Evolutionary conservation across 2,797 vertebrate genomes (phyloP).

Genomic region (Periparus ater): DNA sequence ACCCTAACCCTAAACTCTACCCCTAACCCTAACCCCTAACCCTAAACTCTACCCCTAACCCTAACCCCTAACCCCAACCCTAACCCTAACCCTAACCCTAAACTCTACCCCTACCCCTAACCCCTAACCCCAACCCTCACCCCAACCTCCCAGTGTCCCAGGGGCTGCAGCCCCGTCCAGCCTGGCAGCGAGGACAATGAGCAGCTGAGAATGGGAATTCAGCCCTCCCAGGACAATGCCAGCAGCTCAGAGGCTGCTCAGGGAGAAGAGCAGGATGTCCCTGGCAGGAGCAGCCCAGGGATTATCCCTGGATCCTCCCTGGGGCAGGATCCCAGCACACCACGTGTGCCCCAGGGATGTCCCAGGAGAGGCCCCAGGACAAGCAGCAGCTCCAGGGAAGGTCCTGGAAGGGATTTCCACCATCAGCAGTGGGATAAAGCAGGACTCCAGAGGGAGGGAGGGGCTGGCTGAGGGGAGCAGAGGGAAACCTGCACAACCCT

Average conservation of each 20-base stretch:
- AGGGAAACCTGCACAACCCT: background rate
- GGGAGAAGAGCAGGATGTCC: too few species aligned
- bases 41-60: too few species aligned
- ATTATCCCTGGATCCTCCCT: background rate
- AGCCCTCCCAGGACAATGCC: accelerated
- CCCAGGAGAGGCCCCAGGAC: background rate
- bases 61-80: too few species aligned
- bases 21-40: too few species aligned
- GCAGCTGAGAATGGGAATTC: background rate
- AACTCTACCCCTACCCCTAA: too few species aligned
- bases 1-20: too few species aligned
- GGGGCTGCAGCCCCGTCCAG: background rate
- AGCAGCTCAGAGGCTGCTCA: background rate
- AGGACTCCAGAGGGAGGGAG: background rate
- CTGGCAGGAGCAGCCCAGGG: background rate
- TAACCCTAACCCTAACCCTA: too few species aligned
- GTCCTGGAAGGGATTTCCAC: background rate
- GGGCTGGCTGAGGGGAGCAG: background rate
- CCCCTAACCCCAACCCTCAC: too few species aligned
- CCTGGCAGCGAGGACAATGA: background rate
- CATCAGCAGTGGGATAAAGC: background rate
- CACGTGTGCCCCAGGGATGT: accelerated
- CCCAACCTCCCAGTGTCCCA: background rate
- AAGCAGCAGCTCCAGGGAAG: background rate
- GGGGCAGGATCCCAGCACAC: accelerated